A percentile compares a stretch with the other conserved stretches of the same genome.
Evolutionary conservation across 2,113 vertebrate species (phyloP).

Genomic region (Brachionichthys hirsutus): DNA sequence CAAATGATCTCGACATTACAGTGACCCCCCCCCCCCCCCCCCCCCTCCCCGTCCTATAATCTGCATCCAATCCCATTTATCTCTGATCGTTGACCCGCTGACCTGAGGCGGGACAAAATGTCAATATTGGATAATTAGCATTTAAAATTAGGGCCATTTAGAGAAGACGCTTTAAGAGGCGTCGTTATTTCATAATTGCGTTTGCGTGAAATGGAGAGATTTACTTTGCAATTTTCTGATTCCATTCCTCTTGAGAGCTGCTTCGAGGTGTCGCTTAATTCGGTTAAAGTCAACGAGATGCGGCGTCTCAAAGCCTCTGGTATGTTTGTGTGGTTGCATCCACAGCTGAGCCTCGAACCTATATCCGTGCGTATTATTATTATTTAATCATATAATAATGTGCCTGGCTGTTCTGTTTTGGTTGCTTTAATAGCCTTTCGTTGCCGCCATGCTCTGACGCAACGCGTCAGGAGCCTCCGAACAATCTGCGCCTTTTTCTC

Average conservation of each 20-base stretch:
- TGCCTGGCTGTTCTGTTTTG: neutral
- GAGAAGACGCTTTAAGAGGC: conserved; percentile 44
- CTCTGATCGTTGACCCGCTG: conserved; percentile 59
- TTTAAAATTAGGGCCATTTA: conserved; percentile 47
- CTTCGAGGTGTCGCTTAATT: conserved; percentile 9
- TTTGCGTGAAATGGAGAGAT: conserved; percentile 45
- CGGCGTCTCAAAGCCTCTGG: conserved; percentile 6
- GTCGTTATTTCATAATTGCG: conserved; percentile 32
- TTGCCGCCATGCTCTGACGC: conserved; percentile 33
- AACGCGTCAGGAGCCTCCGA: conserved; percentile 30
- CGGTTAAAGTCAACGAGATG: conserved; percentile 25
- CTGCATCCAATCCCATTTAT: conserved; percentile 59
- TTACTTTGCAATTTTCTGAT: conserved; percentile 11
- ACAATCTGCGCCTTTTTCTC: conserved; percentile 61
- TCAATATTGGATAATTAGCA: conserved; percentile 71
- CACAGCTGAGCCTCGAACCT: too few relatives aligned
- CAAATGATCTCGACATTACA: neutral
- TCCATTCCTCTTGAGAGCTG: conserved; percentile 4
- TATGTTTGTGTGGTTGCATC: conserved; percentile 21
- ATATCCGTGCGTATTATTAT: too few relatives aligned
- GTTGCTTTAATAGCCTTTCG: conserved; percentile 13
- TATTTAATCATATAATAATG: too few relatives aligned
- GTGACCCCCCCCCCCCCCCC: conserved; percentile 12
- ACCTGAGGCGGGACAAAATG: conserved; percentile 65
- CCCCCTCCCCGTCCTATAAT: too few relatives aligned